Evolutionary conservation across 2,888 invertebrate species (phyloP).

Genomic region (Taphrorychus bicolor): DNA sequence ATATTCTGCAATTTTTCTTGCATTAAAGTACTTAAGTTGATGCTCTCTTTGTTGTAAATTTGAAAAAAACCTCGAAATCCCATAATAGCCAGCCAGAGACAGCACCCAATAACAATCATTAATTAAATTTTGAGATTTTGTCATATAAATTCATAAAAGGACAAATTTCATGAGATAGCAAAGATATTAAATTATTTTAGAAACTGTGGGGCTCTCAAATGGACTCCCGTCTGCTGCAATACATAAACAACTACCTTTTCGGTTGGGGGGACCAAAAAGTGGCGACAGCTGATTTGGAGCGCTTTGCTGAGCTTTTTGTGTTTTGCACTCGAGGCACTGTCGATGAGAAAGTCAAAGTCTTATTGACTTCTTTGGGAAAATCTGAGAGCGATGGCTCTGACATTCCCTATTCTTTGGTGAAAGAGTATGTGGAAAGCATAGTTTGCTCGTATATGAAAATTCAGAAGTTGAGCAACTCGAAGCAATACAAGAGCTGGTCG

Average conservation of each 20-base stretch:
- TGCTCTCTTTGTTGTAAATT: no score
- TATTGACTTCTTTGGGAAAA: slow-evolving; percentile 67
- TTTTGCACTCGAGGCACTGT: slow-evolving; percentile 72
- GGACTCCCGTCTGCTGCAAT: slow-evolving; percentile 71
- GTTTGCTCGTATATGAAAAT: slow-evolving; percentile 78
- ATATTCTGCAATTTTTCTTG: no score
- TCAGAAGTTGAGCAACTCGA: slow-evolving; percentile 65
- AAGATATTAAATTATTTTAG: slow-evolving; percentile 58
- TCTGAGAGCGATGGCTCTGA: slow-evolving; percentile 63
- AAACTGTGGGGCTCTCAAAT: slow-evolving; percentile 75
- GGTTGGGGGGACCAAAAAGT: slow-evolving; percentile 64
- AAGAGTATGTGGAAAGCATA: slow-evolving; percentile 79
- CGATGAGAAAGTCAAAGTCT: slow-evolving; percentile 68
- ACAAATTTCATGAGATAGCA: neutral
- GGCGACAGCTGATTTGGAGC: slow-evolving; percentile 63
- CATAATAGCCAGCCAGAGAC: no score
- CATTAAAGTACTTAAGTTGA: no score
- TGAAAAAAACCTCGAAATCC: no score
- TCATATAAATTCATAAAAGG: neutral
- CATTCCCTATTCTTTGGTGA: slow-evolving; percentile 67
- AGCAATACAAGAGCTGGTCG: slow-evolving; percentile 67
- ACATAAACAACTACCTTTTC: slow-evolving; percentile 73
- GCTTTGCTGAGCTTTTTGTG: slow-evolving; percentile 74
- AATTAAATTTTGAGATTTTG: no score
- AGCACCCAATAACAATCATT: no score